Percentiles rank a stretch among this genome's conserved stretches.
Evolutionary conservation across 2,113 vertebrate species (phyloP).

Genomic region (Clinocottus analis): DNA sequence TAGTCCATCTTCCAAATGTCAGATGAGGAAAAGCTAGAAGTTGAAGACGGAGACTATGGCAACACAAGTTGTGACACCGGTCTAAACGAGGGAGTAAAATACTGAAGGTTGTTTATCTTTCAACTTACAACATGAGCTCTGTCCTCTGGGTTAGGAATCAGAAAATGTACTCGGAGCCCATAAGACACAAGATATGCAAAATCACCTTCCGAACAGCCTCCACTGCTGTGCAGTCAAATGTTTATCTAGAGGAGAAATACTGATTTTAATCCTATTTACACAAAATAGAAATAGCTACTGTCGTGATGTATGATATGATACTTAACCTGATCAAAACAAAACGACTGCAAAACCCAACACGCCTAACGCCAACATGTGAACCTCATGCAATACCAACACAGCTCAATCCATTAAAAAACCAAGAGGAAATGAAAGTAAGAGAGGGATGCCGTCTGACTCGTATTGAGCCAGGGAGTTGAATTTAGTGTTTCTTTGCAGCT

Average conservation of each 20-base stretch:
- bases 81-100: background rate
- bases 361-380: conserved; percentile 88
- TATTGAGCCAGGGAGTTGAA: conserved; percentile 15
- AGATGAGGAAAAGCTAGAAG: conserved; percentile 6
- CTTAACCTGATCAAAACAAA: conserved; percentile 73
- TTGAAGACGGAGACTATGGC: conserved; percentile 21
- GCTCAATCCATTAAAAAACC: conserved; percentile 73
- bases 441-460: conserved; percentile 57
- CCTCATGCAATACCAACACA: conserved; percentile 89
- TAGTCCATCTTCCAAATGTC: conserved; percentile 16
- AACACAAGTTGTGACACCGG: conserved; percentile 7
- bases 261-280: conserved; percentile 81
- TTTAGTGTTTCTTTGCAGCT: conserved; percentile 10
- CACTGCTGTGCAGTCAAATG: conserved; percentile 52
- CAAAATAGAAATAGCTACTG: conserved; percentile 71
- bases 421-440: conserved; percentile 47
- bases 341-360: conserved; percentile 83
- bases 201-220: conserved; percentile 73
- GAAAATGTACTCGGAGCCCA: conserved; percentile 48
- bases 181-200: conserved; percentile 97
- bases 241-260: conserved; percentile 43
- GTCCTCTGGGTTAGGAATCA: conserved; percentile 7
- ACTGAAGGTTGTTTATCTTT: conserved; percentile 13
- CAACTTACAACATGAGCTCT: background rate
- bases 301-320: conserved; percentile 59